Conservation (phyloP, 2,113 vertebrate species). For the Camelus bactrianus region DNA sequence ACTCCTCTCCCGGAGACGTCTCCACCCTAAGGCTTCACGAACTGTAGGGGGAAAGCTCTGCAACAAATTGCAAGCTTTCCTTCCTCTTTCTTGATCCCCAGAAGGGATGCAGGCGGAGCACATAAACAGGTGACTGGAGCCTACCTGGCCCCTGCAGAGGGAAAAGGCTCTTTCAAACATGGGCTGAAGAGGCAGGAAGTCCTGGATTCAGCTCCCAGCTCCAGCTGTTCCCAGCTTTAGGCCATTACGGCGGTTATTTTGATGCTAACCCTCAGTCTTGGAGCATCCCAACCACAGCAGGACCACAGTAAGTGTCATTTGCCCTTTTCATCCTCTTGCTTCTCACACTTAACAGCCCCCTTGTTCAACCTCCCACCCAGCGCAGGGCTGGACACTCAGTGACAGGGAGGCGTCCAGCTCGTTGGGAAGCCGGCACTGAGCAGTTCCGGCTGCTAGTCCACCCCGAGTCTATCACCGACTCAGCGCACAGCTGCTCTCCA, state of each 20-base stretch:
- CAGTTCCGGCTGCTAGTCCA: background rate
- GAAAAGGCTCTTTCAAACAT: background rate
- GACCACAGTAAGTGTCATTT: background rate
- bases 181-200: background rate
- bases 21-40: too few relatives aligned
- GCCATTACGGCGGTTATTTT: background rate
- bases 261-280: background rate
- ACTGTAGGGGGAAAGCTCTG: background rate
- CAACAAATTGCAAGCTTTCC: background rate
- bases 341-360: background rate
- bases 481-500: background rate
- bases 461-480: too few relatives aligned
- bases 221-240: background rate
- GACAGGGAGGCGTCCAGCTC: background rate
- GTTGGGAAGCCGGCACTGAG: background rate
- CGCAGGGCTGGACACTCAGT: too few relatives aligned
- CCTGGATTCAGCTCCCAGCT: background rate
- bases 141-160: background rate
- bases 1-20: background rate
- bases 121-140: too few relatives aligned
- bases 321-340: background rate
- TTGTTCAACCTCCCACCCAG: background rate
- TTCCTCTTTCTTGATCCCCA: background rate
- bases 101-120: background rate
- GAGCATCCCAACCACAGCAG: fast-evolving